phyloP scores from a whole-genome alignment of 2,888 invertebrate species.

The Scaptomyza polygonia region DNA sequence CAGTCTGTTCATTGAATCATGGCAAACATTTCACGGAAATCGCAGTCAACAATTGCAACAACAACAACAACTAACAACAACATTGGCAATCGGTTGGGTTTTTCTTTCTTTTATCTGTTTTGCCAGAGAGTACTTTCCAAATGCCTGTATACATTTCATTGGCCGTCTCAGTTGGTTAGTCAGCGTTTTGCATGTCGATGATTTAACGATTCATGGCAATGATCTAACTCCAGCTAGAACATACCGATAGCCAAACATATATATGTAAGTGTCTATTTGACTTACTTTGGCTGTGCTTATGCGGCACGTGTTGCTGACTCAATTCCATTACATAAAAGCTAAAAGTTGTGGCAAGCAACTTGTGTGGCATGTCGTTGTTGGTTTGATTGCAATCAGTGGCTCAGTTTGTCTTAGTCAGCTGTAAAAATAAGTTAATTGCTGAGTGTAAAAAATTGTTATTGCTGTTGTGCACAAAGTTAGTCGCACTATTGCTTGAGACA shows the following conservation, averaged over 20 bases:
- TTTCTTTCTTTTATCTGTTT: background rate
- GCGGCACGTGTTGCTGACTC: constrained; percentile 43
- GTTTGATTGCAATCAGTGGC: constrained; percentile 69
- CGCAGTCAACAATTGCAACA: constrained; percentile 27
- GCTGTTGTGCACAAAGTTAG: constrained; percentile 17
- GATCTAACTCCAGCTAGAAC: constrained; percentile 42
- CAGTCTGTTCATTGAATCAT: constrained; percentile 71
- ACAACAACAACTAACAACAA: constrained; percentile 18
- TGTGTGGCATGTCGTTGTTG: constrained; percentile 59
- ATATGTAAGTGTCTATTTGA: constrained; percentile 12
- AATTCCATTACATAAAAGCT: constrained; percentile 18
- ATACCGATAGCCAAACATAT: constrained; percentile 7
- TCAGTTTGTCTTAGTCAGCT: constrained; percentile 72
- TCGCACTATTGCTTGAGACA: constrained; percentile 46
- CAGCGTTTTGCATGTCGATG: constrained; percentile 63
- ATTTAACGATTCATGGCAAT: constrained; percentile 47
- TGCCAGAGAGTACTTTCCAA: constrained; percentile 58
- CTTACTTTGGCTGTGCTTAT: constrained; percentile 24
- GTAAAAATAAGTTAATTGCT: constrained; percentile 74
- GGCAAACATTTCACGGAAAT: constrained; percentile 74
- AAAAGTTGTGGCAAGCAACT: constrained; percentile 40
- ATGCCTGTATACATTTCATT: constrained; percentile 66
- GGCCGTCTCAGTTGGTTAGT: constrained; percentile 64
- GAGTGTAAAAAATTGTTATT: constrained; percentile 24
- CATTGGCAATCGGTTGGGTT: constrained; percentile 43